phyloP scores from a whole-genome alignment of 2,113 vertebrate species.

The Prunella himalayana region DNA sequence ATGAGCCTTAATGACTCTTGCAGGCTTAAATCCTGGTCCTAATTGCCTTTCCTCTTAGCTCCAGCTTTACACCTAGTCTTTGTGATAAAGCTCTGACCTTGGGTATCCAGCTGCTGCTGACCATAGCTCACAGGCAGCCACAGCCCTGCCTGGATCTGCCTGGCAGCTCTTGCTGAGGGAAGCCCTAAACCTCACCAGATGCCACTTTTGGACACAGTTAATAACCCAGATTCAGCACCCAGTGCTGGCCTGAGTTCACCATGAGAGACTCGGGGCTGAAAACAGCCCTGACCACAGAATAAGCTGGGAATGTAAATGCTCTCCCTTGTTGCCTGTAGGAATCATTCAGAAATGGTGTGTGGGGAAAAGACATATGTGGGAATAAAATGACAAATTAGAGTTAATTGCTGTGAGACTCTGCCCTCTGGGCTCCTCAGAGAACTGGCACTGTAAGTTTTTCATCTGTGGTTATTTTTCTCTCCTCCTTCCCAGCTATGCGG shows the following conservation, averaged over 20 bases:
- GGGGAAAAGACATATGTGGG: background rate
- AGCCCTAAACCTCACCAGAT: background rate
- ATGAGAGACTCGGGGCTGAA: rapidly evolving
- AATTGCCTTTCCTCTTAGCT: background rate
- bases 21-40: background rate
- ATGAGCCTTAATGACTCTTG: background rate
- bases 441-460: background rate
- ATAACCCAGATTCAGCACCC: background rate
- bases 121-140: background rate
- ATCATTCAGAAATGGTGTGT: background rate
- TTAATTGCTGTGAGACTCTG: background rate
- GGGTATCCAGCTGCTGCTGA: background rate
- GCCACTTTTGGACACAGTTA: background rate
- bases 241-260: background rate
- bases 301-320: background rate
- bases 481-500: conserved; percentile 79
- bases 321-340: background rate
- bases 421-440: background rate
- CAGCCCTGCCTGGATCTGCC: background rate
- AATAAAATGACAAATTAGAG: background rate
- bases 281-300: background rate
- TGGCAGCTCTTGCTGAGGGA: background rate
- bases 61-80: background rate
- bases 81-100: background rate
- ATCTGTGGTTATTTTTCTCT: background rate